A percentile compares a stretch with the other conserved stretches of the same genome.
phyloP scores from a whole-genome alignment of 1,140 invertebrate species.

The Drosophila eugracilis region DNA sequence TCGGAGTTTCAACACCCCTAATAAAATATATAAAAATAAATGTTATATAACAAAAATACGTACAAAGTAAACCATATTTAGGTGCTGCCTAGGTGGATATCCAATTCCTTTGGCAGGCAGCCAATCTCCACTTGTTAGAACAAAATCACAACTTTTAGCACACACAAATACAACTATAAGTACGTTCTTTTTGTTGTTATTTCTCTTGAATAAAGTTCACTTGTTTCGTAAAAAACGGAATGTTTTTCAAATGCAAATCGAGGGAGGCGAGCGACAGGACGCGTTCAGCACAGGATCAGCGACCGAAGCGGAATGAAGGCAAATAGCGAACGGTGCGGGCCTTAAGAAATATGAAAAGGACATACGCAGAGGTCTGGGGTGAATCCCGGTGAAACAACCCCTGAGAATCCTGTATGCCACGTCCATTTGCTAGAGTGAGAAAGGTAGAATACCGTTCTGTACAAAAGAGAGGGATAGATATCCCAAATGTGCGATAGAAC shows the following conservation, averaged over 20 bases:
- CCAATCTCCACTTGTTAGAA: slow-evolving; percentile 17
- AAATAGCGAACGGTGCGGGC: slow-evolving; percentile 56
- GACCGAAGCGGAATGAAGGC: slow-evolving; percentile 80
- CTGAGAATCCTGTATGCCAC: slow-evolving; percentile 20
- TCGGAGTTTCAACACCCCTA: background rate
- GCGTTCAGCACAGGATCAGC: slow-evolving; percentile 75
- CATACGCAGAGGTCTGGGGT: slow-evolving; percentile 43
- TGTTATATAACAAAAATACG: slow-evolving; percentile 37
- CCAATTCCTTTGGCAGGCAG: slow-evolving; percentile 63
- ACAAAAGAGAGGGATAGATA: slow-evolving; percentile 7
- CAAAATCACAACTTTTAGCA: slow-evolving; percentile 8
- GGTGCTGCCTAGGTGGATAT: slow-evolving; percentile 68
- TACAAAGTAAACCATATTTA: slow-evolving; percentile 85
- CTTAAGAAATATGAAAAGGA: slow-evolving; percentile 82
- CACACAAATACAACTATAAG: slow-evolving; percentile 23
- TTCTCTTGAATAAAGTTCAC: slow-evolving; percentile 7
- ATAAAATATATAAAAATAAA: background rate
- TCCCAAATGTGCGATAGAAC: slow-evolving; percentile 9
- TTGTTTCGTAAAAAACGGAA: slow-evolving; percentile 40
- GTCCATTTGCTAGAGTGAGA: slow-evolving; percentile 21
- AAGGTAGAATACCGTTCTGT: slow-evolving; percentile 14
- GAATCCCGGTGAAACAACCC: slow-evolving; percentile 56
- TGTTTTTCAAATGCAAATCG: slow-evolving; percentile 22
- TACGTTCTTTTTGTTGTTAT: slow-evolving; percentile 11
- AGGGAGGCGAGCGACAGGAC: slow-evolving; percentile 42